These are phyloP conservation scores for Cuculus canorus DNA, from an alignment of 2,797 vertebrate species.

Conservation along the genomic window DNA sequence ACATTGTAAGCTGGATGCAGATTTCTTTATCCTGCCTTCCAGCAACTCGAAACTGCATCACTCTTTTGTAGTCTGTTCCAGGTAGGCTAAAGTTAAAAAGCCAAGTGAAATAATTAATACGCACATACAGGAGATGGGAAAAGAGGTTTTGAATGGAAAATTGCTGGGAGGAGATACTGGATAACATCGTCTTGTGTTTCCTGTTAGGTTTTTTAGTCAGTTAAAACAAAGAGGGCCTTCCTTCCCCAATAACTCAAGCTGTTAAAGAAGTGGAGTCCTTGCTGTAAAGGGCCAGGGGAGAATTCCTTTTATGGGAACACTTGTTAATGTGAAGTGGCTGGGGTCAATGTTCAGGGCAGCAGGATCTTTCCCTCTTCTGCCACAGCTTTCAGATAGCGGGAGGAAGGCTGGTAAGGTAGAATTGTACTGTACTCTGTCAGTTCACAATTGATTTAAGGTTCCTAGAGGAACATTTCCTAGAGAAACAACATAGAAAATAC, in stretches of 20 bases:
- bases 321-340: slow-evolving; percentile 7
- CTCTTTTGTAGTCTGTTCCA: background rate
- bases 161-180: background rate
- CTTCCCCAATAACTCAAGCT: background rate
- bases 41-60: background rate
- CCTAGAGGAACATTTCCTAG: background rate
- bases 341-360: background rate
- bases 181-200: background rate
- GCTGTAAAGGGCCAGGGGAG: background rate
- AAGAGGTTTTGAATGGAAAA: background rate
- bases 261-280: background rate
- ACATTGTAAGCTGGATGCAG: background rate
- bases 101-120: background rate
- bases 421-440: slow-evolving; percentile 1
- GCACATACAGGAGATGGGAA: background rate
- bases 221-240: background rate
- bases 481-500: background rate
- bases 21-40: background rate
- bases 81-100: background rate
- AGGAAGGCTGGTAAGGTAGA: background rate
- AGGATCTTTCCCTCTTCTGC: background rate
- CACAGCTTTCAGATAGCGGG: background rate
- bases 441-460: slow-evolving; percentile 31
- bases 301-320: slow-evolving; percentile 18
- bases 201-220: background rate